Conservation (phyloP, 2,888 invertebrate species). For the Ryuthela nishihirai region DNA sequence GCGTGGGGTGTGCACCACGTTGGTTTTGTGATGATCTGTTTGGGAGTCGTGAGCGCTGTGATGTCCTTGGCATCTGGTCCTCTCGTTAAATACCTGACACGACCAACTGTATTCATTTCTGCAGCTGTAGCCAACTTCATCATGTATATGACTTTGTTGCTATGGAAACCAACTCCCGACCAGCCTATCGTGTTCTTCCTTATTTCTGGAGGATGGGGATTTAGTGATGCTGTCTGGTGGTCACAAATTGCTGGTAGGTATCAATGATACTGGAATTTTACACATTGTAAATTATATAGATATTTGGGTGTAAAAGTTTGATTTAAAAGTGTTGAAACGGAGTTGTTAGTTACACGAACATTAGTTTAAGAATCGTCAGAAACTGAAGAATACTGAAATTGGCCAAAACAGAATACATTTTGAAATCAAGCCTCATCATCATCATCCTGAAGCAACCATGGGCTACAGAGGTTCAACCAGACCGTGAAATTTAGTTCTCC, state of each 20-base stretch:
- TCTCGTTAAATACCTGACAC: constrained; percentile 85
- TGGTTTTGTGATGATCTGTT: constrained; percentile 96
- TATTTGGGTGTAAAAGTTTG: too few species aligned
- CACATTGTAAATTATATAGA: too few species aligned
- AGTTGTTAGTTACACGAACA: too few species aligned
- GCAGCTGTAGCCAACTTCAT: constrained; percentile 72
- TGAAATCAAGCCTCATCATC: too few species aligned
- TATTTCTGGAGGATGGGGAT: constrained; percentile 88
- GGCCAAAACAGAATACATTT: too few species aligned
- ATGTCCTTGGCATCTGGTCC: constrained; percentile 89
- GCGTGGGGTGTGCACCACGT: constrained; percentile 82
- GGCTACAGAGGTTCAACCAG: too few species aligned
- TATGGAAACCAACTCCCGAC: constrained; percentile 82
- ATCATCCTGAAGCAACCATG: too few species aligned
- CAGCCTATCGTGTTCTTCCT: constrained; percentile 77
- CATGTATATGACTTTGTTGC: constrained; percentile 72
- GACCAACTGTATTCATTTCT: constrained; percentile 73
- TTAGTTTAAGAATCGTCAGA: too few species aligned
- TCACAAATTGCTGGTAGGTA: constrained; percentile 88
- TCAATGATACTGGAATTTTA: too few species aligned
- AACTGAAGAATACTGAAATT: too few species aligned
- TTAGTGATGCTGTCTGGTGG: constrained; percentile 94
- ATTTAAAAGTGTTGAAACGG: too few species aligned
- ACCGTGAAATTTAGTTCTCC: too few species aligned
- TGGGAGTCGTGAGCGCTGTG: constrained; percentile 87